Evolutionary conservation across 1,140 invertebrate species (phyloP).

Genomic region (Eumaeus atala): DNA sequence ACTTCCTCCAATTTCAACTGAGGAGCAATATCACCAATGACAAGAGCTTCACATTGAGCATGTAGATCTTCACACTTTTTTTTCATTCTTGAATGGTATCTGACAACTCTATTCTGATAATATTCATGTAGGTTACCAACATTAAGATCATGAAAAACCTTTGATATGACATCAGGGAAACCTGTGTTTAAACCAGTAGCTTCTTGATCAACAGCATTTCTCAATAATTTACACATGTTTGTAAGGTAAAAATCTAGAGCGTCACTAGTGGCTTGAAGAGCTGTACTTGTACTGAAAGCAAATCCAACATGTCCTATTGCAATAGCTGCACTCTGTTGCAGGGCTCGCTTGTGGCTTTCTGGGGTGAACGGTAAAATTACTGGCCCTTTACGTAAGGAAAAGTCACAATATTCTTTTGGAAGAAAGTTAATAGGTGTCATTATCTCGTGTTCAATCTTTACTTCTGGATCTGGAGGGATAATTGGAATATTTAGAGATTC

Average conservation of each 20-base stretch:
- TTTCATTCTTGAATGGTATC: slow-evolving; percentile 55
- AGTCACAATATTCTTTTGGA: slow-evolving; percentile 62
- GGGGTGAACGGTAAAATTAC: slow-evolving; percentile 56
- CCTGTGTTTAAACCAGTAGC: slow-evolving; percentile 56
- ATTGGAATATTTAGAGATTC: slow-evolving; percentile 49
- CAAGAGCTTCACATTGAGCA: slow-evolving; percentile 49
- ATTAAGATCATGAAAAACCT: slow-evolving; percentile 67
- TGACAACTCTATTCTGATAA: slow-evolving; percentile 56
- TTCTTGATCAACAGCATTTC: slow-evolving; percentile 63
- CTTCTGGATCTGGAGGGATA: slow-evolving; percentile 42
- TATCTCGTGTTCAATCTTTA: slow-evolving; percentile 47
- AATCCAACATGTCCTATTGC: slow-evolving; percentile 60
- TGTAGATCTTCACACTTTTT: slow-evolving; percentile 48
- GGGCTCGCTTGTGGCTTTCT: slow-evolving; percentile 58
- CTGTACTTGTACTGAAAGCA: slow-evolving; percentile 50
- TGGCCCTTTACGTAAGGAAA: slow-evolving; percentile 59
- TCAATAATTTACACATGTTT: slow-evolving; percentile 61
- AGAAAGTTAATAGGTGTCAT: slow-evolving; percentile 55
- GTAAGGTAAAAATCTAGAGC: slow-evolving; percentile 60
- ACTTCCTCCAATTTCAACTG: slow-evolving; percentile 67
- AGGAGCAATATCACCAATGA: slow-evolving; percentile 52
- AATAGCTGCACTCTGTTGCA: slow-evolving; percentile 66
- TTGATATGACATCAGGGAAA: slow-evolving; percentile 64
- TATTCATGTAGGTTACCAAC: slow-evolving; percentile 63
- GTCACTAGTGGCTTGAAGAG: slow-evolving; percentile 60